Evolutionary conservation across 2,113 vertebrate species (phyloP).

Genomic region (Antennarius striatus): DNA sequence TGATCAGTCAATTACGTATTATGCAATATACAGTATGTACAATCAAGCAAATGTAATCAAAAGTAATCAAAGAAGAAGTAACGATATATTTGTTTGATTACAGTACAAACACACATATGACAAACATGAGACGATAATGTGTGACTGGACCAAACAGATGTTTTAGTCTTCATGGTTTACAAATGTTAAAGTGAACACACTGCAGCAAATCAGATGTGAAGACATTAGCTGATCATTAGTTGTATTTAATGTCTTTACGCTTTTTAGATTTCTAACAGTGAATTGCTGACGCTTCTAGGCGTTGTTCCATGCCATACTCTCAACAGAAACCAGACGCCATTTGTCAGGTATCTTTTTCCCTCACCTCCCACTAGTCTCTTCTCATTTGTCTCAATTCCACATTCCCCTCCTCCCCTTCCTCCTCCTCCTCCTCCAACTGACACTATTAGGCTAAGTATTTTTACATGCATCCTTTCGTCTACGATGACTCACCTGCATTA

Average conservation of each 20-base stretch:
- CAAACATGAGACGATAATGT: too few relatives aligned
- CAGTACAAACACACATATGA: too few relatives aligned
- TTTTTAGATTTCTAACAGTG: too few relatives aligned
- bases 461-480: neutral
- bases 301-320: neutral
- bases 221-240: neutral
- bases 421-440: too few relatives aligned
- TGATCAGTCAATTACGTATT: too few relatives aligned
- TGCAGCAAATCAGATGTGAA: neutral
- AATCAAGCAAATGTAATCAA: too few relatives aligned
- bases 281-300: neutral
- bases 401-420: neutral
- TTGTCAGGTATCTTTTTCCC: neutral
- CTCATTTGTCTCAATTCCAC: neutral
- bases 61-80: too few relatives aligned
- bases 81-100: too few relatives aligned
- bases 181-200: neutral
- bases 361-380: neutral
- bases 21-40: too few relatives aligned
- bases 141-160: neutral
- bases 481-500: constrained; percentile 15
- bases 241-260: too few relatives aligned
- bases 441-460: neutral
- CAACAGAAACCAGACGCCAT: neutral
- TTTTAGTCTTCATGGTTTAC: neutral